Percentiles rank a stretch among this genome's conserved stretches.
phyloP scores from a whole-genome alignment of 1,140 invertebrate species.

The Micrasema minimum region DNA sequence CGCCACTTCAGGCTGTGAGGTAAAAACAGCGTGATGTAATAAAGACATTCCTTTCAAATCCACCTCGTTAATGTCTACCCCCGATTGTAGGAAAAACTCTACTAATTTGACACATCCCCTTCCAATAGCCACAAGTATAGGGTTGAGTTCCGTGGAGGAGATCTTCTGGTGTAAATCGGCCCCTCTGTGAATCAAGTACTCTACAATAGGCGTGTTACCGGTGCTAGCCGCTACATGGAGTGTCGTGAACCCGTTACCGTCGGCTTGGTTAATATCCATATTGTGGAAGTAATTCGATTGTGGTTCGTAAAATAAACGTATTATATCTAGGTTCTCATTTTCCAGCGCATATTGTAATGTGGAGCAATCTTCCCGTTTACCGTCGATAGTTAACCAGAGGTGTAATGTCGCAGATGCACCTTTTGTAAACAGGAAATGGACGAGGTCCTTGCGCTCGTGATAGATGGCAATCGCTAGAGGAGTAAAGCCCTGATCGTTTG shows the following conservation, averaged over 20 bases:
- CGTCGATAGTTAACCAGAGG: neutral
- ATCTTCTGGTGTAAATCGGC: neutral
- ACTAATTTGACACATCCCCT: neutral
- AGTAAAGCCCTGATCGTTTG: neutral
- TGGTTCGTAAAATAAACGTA: neutral
- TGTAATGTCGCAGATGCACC: neutral
- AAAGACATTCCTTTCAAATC: neutral
- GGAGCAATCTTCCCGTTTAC: neutral
- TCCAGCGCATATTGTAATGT: neutral
- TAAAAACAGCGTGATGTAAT: neutral
- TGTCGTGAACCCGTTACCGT: neutral
- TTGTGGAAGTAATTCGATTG: neutral
- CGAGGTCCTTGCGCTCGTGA: neutral
- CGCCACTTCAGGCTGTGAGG: too few species aligned
- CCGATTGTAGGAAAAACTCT: neutral
- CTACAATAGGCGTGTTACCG: neutral
- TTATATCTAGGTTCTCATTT: neutral
- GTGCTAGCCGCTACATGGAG: neutral
- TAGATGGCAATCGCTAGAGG: neutral
- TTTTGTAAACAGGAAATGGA: neutral
- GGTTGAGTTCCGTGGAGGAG: neutral
- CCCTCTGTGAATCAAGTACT: neutral
- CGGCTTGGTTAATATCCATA: neutral
- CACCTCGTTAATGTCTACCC: neutral
- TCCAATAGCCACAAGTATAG: neutral